Base-by-base conservation (phyloP, 2,113 vertebrate species). In the Ammodytes dubius region DNA sequence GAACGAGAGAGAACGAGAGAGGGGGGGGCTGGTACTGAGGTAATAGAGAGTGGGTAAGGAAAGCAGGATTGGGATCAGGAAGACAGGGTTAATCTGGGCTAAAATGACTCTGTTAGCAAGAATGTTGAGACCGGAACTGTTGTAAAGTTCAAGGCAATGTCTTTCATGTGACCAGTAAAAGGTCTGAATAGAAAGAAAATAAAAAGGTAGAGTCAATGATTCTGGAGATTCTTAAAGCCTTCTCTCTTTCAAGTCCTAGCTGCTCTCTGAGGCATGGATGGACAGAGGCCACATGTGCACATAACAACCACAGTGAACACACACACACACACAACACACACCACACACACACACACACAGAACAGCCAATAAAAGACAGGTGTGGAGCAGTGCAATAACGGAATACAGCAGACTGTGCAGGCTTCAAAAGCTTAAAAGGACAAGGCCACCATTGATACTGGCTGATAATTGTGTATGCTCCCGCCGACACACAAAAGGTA, bases 361-460 rank as follows among this genome's bases (percentile, higher is more conserved):
- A 72, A 52, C 27, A 74, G 78, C 60, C 84, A 91, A 87, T 90
- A 91, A 90, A 91, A 89, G 85, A 84, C 92, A 92, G 89, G 86
- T 89, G 87, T 87, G 84, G 74, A 88, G 56, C 74, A 73, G 83
- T 8, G 81, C 78, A 85, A 77, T 79, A 86, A 86, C 85, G 19
- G 81, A 83, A 83, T 73, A 70, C 74, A 77, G 82, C 78, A 77
- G 65, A 65, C 75, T 15, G 76, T 56, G 27, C 27, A 60, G 8
- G 82, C 90, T 87, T 85, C 61, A 82, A 86, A 85, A 88, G 72
- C 82, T 70, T 49, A 81, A 82, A 75, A 86, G 82, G 82, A 90
- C 79, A 87, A 89, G 83, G 78, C 79, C 71, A 64, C 70, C 81
- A 81, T 84, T 90, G 87, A 91, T 89, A 74, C 65, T 2, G 3